Evolutionary conservation across 2,797 vertebrate genomes (phyloP).

Genomic region (Silurus aristotelis): DNA sequence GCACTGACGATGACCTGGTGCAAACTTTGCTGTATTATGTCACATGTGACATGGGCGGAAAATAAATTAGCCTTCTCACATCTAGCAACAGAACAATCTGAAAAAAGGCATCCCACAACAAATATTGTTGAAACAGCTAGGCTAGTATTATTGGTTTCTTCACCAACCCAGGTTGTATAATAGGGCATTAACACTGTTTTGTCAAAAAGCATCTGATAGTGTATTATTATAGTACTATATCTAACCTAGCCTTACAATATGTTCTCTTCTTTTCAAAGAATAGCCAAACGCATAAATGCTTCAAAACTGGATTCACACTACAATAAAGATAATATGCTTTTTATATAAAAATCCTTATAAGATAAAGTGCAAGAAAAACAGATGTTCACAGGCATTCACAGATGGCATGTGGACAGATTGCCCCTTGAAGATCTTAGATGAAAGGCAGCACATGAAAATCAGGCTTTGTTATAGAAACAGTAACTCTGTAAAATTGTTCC

Average conservation of each 20-base stretch:
- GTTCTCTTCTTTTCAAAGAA: constrained; percentile 8
- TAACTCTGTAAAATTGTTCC: background rate
- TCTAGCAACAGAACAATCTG: background rate
- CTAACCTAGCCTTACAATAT: background rate
- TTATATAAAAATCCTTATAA: constrained; percentile 1
- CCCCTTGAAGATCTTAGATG: constrained; percentile 4
- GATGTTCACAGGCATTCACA: constrained; percentile 9
- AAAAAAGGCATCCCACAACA: background rate
- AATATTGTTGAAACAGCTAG: background rate
- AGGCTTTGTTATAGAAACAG: constrained; percentile 9
- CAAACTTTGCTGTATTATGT: background rate
- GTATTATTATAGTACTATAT: background rate
- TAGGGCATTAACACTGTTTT: background rate
- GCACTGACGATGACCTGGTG: background rate
- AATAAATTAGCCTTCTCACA: background rate
- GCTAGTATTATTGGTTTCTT: background rate
- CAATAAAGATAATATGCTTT: constrained; percentile 19
- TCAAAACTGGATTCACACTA: constrained; percentile 25
- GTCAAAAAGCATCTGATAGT: background rate
- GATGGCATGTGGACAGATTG: background rate
- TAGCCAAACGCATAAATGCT: background rate
- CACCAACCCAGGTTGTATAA: background rate
- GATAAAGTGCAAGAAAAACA: constrained; percentile 31
- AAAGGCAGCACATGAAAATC: constrained; percentile 7
- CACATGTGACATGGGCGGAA: too few relatives aligned